Conservation (phyloP, 2,888 invertebrate species). For the Maniola hyperantus region DNA sequence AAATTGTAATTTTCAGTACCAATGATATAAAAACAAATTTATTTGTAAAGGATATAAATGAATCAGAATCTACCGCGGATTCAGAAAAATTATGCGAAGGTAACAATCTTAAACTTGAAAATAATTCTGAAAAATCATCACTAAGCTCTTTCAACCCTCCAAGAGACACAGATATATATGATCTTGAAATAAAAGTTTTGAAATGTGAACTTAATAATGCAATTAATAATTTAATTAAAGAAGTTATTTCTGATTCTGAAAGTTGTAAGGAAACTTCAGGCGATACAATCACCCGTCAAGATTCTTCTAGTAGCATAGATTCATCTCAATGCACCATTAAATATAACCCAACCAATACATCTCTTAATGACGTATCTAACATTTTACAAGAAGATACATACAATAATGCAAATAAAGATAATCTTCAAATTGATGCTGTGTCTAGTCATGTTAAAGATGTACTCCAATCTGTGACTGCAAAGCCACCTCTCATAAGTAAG, state of each 20-base stretch:
- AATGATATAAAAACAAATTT: constrained; percentile 69
- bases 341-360: constrained; percentile 84
- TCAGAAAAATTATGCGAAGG: neutral
- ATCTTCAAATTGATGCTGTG: constrained; percentile 44
- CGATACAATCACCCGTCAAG: constrained; percentile 74
- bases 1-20: constrained; percentile 69
- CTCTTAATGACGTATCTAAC: constrained; percentile 83
- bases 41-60: constrained; percentile 65
- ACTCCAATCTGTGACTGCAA: constrained; percentile 61
- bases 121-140: constrained; percentile 21
- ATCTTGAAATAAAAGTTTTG: constrained; percentile 70
- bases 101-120: neutral
- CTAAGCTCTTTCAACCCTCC: constrained; percentile 34
- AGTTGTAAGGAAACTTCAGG: constrained; percentile 52
- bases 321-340: constrained; percentile 88
- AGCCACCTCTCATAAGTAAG: constrained; percentile 5
- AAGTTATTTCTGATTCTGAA: constrained; percentile 69
- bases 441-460: constrained; percentile 72
- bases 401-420: constrained; percentile 47
- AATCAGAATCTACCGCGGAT: constrained; percentile 26
- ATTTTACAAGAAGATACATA: constrained; percentile 73
- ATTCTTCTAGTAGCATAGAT: constrained; percentile 84
- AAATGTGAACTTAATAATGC: constrained; percentile 77
- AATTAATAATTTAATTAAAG: constrained; percentile 73
- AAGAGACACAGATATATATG: constrained; percentile 49